Conservation (phyloP, 1,140 invertebrate genomes). For the Lucilia sericata region DNA sequence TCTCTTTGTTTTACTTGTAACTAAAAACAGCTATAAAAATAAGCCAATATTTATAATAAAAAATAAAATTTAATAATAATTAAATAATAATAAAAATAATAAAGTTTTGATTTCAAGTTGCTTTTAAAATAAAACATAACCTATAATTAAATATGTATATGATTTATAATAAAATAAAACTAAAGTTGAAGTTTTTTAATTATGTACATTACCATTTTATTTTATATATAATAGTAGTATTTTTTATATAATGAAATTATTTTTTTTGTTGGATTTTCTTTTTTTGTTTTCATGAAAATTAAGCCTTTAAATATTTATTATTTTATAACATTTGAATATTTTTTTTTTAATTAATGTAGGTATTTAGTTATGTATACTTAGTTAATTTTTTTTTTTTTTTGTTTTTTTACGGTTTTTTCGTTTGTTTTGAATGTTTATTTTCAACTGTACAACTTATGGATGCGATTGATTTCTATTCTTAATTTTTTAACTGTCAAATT, state of each 20-base stretch:
- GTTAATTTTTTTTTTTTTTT: slow-evolving; percentile 11
- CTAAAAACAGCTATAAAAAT: background rate
- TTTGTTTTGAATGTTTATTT: slow-evolving; percentile 19
- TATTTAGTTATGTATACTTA: no score
- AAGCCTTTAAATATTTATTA: slow-evolving; percentile 26
- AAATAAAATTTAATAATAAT: background rate
- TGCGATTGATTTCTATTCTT: slow-evolving; percentile 58
- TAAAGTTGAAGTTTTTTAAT: slow-evolving; percentile 9
- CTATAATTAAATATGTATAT: background rate
- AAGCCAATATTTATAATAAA: background rate
- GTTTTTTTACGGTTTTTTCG: background rate
- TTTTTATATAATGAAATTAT: background rate
- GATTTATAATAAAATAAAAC: background rate
- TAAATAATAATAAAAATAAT: background rate
- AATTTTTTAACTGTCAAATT: slow-evolving; percentile 57
- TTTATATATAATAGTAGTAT: background rate
- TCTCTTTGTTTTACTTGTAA: background rate
- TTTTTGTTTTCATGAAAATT: slow-evolving; percentile 27
- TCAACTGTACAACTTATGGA: slow-evolving; percentile 58
- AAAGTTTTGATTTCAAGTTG: background rate
- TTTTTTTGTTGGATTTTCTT: slow-evolving; percentile 45
- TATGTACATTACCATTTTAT: slow-evolving; percentile 34
- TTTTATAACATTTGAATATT: slow-evolving; percentile 39
- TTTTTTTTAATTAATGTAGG: slow-evolving; percentile 44
- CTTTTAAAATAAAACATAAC: background rate